A percentile compares a stretch with the other conserved stretches of the same genome.
These are phyloP conservation scores for Pithys albifrons DNA, from an alignment of 2,113 vertebrate genomes.

Conservation along the genomic window DNA sequence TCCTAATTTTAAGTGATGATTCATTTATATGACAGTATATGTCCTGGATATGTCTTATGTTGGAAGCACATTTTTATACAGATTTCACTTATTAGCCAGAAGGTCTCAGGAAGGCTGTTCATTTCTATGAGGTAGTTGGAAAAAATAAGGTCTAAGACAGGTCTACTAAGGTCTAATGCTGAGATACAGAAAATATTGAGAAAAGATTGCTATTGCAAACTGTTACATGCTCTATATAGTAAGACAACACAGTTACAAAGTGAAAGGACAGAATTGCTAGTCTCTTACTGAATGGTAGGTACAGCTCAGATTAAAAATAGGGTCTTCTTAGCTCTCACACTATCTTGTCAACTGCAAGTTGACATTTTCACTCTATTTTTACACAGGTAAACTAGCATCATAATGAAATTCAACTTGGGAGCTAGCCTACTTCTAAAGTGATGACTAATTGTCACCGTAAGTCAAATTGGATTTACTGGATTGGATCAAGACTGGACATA, in stretches of 20 bases:
- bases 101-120: neutral
- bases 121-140: neutral
- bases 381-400: neutral
- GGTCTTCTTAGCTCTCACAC: neutral
- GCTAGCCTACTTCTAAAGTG: neutral
- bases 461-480: neutral
- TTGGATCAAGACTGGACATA: neutral
- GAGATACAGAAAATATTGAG: neutral
- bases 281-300: neutral
- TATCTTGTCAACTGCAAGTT: neutral
- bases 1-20: constrained; percentile 13
- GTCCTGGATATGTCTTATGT: neutral
- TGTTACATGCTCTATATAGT: neutral
- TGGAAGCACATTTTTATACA: neutral
- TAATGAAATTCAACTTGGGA: neutral
- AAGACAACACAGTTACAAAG: neutral
- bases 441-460: neutral
- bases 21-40: constrained; percentile 18
- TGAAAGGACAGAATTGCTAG: neutral
- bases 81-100: neutral
- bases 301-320: neutral
- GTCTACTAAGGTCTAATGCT: too few species aligned
- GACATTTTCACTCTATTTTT: neutral
- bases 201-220: neutral
- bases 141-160: neutral